Base-by-base conservation (phyloP, 1,140 invertebrate species). In the Scaptomyza pallida region DNA sequence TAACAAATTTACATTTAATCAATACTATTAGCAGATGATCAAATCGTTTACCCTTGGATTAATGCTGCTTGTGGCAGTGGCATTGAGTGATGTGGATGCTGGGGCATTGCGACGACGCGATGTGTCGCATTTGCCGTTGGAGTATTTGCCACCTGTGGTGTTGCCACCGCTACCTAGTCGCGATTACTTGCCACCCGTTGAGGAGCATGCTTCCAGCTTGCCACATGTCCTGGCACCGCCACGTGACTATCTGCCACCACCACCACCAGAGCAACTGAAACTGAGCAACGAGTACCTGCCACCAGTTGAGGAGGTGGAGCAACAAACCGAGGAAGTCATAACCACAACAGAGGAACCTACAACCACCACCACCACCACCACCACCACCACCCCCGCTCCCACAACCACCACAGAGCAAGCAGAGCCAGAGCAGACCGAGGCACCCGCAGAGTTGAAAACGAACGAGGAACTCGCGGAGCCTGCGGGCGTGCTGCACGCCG, bases 181-280 rank as follows among this genome's bases (percentile, higher is more conserved):
- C 16, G 82, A 88, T 13, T 88, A 88, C 3, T 33, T 88, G 68
- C 82, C 82, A 16, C 82, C 82, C 3, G 82, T 88, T 12, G 82
- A 88, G 45, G 56, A 83, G 45, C 82, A 88, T 57, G 82, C 82
- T 0, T 71, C 82, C 2, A 69, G 61, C 9, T 33, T 88, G 21
- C 23, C 73, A 12, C 85, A 78, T 35, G 83, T 88, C 0, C 40
- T 88, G 12, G 44, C 60, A 37, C 78, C 82, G 10, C 78, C 82
- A 5, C 83, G 68, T 50, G 82, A 88, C 43, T 88, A 88, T 16
- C 61, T 88, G 75, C 82, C 82, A 30, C 26, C 26, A 30, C 26
- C 26, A 26, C 23, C 23, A 6, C 5, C 23, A 26, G 63, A 70
- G 59, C 21, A 51, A 10, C 26, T 21, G 8, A 47, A 62, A 21